Conservation (phyloP, 2,888 invertebrate species). For the Nemurella pictetii region DNA sequence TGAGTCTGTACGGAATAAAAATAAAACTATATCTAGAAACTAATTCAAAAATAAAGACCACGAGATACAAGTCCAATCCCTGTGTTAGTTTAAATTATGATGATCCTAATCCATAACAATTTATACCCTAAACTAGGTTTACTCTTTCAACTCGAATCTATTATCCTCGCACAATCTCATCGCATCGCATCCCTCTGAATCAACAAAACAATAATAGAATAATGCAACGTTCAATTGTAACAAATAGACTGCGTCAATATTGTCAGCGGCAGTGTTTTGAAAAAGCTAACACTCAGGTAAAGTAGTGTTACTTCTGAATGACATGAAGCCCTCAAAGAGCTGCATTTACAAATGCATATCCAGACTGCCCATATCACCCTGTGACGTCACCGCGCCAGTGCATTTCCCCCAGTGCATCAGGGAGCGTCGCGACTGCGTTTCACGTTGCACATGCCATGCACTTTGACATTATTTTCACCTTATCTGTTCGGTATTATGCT, state of each 20-base stretch:
- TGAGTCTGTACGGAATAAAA: no score
- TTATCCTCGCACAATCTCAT: not conserved
- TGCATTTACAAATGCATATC: not conserved
- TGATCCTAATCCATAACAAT: not conserved
- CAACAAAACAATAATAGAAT: not conserved
- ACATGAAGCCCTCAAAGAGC: not conserved
- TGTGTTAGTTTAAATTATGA: no score
- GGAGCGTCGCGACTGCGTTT: not conserved
- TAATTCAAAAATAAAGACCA: no score
- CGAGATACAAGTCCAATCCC: no score
- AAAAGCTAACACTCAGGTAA: not conserved
- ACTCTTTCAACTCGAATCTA: not conserved
- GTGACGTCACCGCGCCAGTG: not conserved
- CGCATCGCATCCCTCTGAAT: not conserved
- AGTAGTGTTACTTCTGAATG: not conserved
- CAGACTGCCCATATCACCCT: not conserved
- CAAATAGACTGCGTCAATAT: not conserved
- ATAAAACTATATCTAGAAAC: no score
- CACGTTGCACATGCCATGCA: conserved; percentile 3
- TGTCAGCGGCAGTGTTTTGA: not conserved
- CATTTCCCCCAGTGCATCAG: not conserved
- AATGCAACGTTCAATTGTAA: not conserved
- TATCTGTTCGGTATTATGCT: not conserved
- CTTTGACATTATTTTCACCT: conserved; percentile 10
- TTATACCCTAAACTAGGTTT: not conserved